Evolutionary conservation across 2,888 invertebrate species (phyloP).

Genomic region (Heliconius sara): DNA sequence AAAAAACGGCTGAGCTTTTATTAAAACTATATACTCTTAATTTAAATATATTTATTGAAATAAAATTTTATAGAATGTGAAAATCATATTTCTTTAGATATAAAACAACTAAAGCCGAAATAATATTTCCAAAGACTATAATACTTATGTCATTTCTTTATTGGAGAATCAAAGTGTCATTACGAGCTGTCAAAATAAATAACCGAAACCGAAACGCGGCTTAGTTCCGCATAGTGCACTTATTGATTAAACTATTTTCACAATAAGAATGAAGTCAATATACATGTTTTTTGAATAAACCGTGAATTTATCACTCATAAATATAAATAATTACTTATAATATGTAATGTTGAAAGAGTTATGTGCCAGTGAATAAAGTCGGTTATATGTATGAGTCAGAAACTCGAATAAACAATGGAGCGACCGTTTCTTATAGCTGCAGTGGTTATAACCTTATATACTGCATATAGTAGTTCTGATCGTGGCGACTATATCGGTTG

Average conservation of each 20-base stretch:
- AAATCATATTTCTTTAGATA: too few species aligned
- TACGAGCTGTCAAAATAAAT: conserved; percentile 37
- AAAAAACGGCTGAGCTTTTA: too few species aligned
- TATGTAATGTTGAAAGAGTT: conserved; percentile 24
- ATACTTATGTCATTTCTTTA: not conserved
- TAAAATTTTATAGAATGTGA: too few species aligned
- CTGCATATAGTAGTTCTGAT: conserved; percentile 56
- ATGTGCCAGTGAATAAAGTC: conserved; percentile 19
- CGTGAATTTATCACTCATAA: not conserved
- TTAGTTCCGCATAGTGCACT: conserved; percentile 38
- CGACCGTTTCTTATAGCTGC: conserved; percentile 54
- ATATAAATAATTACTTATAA: not conserved
- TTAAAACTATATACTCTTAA: too few species aligned
- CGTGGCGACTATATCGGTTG: conserved; percentile 78
- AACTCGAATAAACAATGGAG: conserved; percentile 66
- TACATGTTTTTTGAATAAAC: conserved; percentile 9
- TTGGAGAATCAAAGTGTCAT: not conserved
- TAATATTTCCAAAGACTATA: too few species aligned
- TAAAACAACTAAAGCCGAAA: too few species aligned
- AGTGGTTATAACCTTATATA: conserved; percentile 53
- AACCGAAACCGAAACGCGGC: conserved; percentile 32
- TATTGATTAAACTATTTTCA: conserved; percentile 30
- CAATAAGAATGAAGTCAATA: not conserved
- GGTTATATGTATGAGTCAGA: conserved; percentile 55
- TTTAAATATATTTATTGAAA: too few species aligned